Evolutionary conservation across 2,113 vertebrate species (phyloP), one percentile per base, ranked within the genome.

Genomic region (Phylloscopus whistleri): DNA sequence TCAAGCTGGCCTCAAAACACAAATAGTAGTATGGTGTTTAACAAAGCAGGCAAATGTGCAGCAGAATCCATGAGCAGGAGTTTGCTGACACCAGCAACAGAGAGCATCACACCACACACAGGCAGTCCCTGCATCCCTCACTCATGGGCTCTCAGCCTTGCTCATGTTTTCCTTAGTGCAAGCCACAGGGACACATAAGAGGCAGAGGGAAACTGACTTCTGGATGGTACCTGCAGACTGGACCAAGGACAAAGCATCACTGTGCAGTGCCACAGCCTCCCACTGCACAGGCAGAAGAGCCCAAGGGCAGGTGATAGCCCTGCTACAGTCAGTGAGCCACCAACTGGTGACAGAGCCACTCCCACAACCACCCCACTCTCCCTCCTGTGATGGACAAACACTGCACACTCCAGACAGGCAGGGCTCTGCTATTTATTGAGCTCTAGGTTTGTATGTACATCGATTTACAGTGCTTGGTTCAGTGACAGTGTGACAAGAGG

Each of bases 401-500:
- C 27, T 4, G 64, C 80, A 93, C 52, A 30, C 56, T 28, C 37
- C 0, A 0, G 46, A 33, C 41, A 73, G 60, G 55, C 9, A 8
- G 80, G 87, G 80, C 64, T 89, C 88, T 77, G 68, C 85, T 92
- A 52, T 96, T 96, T 94, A 97, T 90, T 97, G 91, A 94, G 80
- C 64, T 92, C 84, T 77, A 60, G 76, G 70, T 77, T 66, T 70
- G 39, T 90, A 94, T 74, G 60, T 93, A 94, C 90, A 96, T 35
- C 83, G 86, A 68, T 56, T 84, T 84, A 83, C 92, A 85, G 84
- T 26, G 86, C 94, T 94, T 9, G 68, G 89, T 59, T 75, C 1
- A 6, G 92, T 52, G 73, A 86, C 75, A 56, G 78, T 1, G 6
- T 43, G 89, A 92, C 69, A 87, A 58, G 23, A 78, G 48, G 67